A percentile compares a stretch with the other conserved stretches of the same genome.
Evolutionary conservation across 1,140 invertebrate species (phyloP).

Genomic region (Drosophila sucinea): DNA sequence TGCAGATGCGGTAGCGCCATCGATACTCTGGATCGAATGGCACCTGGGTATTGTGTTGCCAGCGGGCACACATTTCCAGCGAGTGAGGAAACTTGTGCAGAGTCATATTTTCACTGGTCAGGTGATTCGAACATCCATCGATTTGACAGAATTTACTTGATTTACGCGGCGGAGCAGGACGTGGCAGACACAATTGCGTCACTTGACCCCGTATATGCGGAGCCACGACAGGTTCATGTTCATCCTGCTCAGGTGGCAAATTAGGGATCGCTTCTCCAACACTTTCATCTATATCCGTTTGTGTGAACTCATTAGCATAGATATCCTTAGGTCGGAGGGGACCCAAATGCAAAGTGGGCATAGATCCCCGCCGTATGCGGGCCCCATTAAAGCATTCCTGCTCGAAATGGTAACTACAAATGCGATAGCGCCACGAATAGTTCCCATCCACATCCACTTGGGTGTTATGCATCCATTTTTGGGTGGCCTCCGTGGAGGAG

Average conservation of each 20-base stretch:
- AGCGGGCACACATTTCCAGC: conserved; percentile 60
- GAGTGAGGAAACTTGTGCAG: conserved; percentile 69
- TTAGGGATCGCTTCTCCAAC: background rate
- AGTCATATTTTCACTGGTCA: conserved; percentile 62
- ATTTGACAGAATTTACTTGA: conserved; percentile 71
- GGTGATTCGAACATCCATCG: conserved; percentile 59
- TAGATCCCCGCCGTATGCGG: conserved; percentile 52
- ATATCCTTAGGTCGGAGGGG: conserved; percentile 39
- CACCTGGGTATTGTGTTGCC: conserved; percentile 74
- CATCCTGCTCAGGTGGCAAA: background rate
- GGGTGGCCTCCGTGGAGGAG: conserved; percentile 36
- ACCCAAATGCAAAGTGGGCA: conserved; percentile 63
- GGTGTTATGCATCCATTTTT: conserved; percentile 73
- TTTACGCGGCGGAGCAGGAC: conserved; percentile 49
- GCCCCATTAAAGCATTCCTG: conserved; percentile 56
- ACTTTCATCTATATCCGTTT: conserved; percentile 29
- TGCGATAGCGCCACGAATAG: conserved; percentile 69
- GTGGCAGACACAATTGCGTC: conserved; percentile 36
- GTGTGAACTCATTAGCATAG: conserved; percentile 54
- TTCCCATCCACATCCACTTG: conserved; percentile 58
- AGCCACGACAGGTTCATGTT: background rate
- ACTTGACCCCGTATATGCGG: conserved; percentile 1
- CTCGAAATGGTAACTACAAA: conserved; percentile 68
- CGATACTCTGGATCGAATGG: conserved; percentile 59
- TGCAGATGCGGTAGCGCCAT: conserved; percentile 74